Evolutionary conservation across 2,113 vertebrate species (phyloP), one percentile per base, ranked within the genome.

Genomic region (Apteryx mantelli): DNA sequence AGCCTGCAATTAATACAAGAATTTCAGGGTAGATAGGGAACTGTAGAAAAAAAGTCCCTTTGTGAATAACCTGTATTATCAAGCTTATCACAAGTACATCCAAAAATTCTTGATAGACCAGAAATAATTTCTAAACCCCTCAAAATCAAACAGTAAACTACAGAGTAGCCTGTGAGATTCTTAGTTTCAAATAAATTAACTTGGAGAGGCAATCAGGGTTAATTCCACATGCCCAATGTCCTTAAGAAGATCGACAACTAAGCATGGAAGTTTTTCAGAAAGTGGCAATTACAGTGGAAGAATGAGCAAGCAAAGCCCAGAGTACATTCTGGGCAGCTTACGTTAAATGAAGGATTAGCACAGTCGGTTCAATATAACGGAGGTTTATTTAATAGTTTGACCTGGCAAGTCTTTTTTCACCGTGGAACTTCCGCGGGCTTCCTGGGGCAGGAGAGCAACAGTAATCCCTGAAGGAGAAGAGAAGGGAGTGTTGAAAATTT

Each of bases 371-470:
- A 80, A 4, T 74, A 86, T 85, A 95, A 83, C 64, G 55, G 90
- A 70, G 44, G 69, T 68, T 94, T 89, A 88, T 95, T 93, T 94
- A 93, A 76, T 85, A 93, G 89, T 81, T 86, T 78, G 86, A 73
- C 94, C 86, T 74, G 80, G 77, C 63, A 87, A 76, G 61, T 84
- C 82, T 88, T 82, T 52, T 96, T 86, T 97, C 91, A 94, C 87
- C 22, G 4, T 53, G 80, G 69, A 88, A 82, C 79, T 89, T 88
- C 93, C 93, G 64, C 53, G 14, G 74, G 50, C 86, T 97, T 91
- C 95, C 63, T 61, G 89, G 95, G 94, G 91, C 89, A 81, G 88
- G 86, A 36, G 14, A 89, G 81, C 69, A 78, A 87, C 90, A 91
- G 70, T 82, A 89, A 66, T 86, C 96, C 76, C 86, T 55, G 42